Percentiles rank a stretch among this genome's conserved stretches.
phyloP scores from a whole-genome alignment of 2,113 vertebrate genomes.

The Hippocampus zosterae region DNA sequence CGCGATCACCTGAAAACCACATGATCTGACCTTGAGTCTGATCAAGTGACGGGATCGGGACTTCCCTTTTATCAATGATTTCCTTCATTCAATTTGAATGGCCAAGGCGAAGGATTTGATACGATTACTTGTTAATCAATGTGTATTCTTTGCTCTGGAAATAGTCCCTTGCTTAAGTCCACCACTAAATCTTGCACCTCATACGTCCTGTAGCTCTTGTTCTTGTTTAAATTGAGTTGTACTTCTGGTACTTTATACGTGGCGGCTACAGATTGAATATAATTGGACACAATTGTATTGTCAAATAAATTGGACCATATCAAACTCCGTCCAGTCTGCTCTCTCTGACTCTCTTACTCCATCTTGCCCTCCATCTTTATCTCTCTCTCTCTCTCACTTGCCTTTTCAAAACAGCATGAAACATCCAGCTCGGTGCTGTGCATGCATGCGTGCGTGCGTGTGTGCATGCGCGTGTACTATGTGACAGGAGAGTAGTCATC shows the following conservation, averaged over 20 bases:
- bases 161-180: not conserved
- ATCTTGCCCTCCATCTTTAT: conserved; percentile 1
- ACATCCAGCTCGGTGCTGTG: conserved; percentile 26
- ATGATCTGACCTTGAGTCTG: too few relatives aligned
- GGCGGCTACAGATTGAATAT: conserved; percentile 19
- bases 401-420: conserved; percentile 32
- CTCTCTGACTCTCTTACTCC: conserved; percentile 18
- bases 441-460: conserved; percentile 12
- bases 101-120: not conserved
- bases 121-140: not conserved
- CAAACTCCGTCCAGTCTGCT: conserved; percentile 3
- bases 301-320: conserved; percentile 27
- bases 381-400: conserved; percentile 27
- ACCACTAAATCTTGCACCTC: not conserved
- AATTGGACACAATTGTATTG: conserved; percentile 19
- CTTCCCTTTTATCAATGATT: not conserved
- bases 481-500: conserved; percentile 64
- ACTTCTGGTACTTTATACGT: not conserved
- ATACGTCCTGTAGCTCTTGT: not conserved
- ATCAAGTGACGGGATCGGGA: too few relatives aligned
- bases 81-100: not conserved
- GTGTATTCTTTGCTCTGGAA: not conserved
- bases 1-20: too few relatives aligned
- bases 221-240: not conserved
- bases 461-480: conserved; percentile 26